Base-by-base conservation (phyloP, 1,140 invertebrate genomes). In the Lineus longissimus region DNA sequence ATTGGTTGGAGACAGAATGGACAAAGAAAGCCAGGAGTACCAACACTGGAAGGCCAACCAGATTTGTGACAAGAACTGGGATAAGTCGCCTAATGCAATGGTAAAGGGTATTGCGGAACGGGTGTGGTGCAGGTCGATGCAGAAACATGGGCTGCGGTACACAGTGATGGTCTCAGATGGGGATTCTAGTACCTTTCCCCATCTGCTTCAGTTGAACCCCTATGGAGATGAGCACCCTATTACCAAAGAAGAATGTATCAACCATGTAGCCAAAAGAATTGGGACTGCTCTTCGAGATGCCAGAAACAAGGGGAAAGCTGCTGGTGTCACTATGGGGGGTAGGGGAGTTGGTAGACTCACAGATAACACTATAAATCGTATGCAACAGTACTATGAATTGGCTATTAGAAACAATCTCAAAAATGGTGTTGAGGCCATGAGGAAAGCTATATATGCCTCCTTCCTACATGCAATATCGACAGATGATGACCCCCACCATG, bases 401-500 rank as follows among this genome's bases (percentile, higher is more conserved):
- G 47, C 47, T 7, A 27, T 51, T 27, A 19, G n/a, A 51, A 27
- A 19, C n/a, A 51, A 51, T 51, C n/a, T 51, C 4, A n/a, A 4
- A 15, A n/a, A n/a, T 4, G 33, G 15, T 15, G 9, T 27, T 19
- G n/a, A 51, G 9, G 25, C 19, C 4, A 51, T 51, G 47, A 51
- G 47, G 25, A 27, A 6, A 51, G 47, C n/a, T 23, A n/a, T n/a
- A 4, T 51, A 6, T 9, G 47, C n/a, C n/a, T 7, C 19, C 4
- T 27, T 51, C 19, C n/a, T 51, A n/a, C 4, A 51, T 27, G n/a
- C 9, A 7, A 27, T 27, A 7, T 23, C 19, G 9, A 51, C 47
- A 51, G 47, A 51, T 51, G 47, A 51, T 4, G 47, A 51, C 47
- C 47, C 47, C n/a, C 47, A 51, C 25, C 47, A 51, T 27, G 25